Evolutionary conservation across 2,113 vertebrate species (phyloP).

Genomic region (Rhea pennata): DNA sequence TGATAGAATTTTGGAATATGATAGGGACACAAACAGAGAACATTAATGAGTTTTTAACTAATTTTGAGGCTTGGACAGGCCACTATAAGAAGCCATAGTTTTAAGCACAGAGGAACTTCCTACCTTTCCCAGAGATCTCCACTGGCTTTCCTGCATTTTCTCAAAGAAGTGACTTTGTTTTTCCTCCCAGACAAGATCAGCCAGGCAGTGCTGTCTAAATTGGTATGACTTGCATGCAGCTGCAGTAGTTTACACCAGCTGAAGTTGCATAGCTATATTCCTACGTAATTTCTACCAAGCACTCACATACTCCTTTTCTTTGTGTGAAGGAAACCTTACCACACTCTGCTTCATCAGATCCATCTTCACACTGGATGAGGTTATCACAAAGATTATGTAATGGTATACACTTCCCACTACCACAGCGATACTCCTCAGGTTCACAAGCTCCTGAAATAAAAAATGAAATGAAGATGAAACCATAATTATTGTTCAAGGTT

Average conservation of each 20-base stretch:
- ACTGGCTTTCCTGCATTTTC: background rate
- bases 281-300: background rate
- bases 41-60: background rate
- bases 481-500: background rate
- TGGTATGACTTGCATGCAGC: background rate
- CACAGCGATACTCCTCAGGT: conserved; percentile 80
- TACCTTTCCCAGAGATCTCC: background rate
- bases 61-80: background rate
- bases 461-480: background rate
- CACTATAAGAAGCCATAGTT: background rate
- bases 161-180: background rate
- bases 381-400: conserved; percentile 79
- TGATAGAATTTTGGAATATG: background rate
- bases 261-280: background rate
- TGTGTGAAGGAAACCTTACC: conserved; percentile 73
- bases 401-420: conserved; percentile 82
- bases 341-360: conserved; percentile 88
- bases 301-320: background rate
- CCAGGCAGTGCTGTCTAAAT: background rate
- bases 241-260: background rate
- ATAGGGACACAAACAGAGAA: background rate
- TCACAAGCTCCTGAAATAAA: conserved; percentile 80
- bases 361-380: conserved; percentile 81
- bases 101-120: background rate
- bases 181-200: background rate